Conservation (phyloP, 2,888 invertebrate genomes). For the Aromia moschata region DNA sequence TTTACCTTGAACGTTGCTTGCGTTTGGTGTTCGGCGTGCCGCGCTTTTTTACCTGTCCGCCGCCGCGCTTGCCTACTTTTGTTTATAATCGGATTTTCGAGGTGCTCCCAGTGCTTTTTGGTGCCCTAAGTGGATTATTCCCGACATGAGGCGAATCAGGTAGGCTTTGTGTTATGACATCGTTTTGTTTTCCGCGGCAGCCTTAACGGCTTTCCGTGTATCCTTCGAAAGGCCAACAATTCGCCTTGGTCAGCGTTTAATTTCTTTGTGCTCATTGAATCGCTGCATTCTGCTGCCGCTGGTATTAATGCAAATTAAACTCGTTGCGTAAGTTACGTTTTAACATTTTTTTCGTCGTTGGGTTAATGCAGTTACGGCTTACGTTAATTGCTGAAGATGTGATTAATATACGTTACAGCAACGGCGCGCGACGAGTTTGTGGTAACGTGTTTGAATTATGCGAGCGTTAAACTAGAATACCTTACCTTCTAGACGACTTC, state of each 20-base stretch:
- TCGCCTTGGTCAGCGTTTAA: slow-evolving; percentile 7
- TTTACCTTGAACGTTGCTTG: slow-evolving; percentile 52
- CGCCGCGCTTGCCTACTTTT: slow-evolving; percentile 21
- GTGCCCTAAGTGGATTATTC: slow-evolving; percentile 22
- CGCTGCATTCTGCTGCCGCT: not conserved
- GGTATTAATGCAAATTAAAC: not conserved
- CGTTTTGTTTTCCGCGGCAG: not conserved
- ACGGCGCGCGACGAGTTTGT: slow-evolving; percentile 10
- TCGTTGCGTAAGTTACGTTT: slow-evolving; percentile 6
- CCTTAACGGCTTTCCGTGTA: slow-evolving; percentile 2
- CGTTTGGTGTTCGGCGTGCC: slow-evolving; percentile 30
- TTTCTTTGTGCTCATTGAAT: slow-evolving; percentile 12
- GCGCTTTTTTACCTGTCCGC: slow-evolving; percentile 17
- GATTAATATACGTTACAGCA: slow-evolving; percentile 1
- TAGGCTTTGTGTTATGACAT: slow-evolving; percentile 27
- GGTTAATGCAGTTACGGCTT: not conserved
- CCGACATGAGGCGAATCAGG: slow-evolving; percentile 16
- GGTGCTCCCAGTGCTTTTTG: slow-evolving; percentile 23
- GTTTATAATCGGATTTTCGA: slow-evolving; percentile 21
- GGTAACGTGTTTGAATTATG: slow-evolving; percentile 9
- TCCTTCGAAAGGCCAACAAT: not conserved
- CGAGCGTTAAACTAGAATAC: not conserved
- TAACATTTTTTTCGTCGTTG: not conserved
- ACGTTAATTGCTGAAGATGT: not conserved
- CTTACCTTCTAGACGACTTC: slow-evolving; percentile 11